These are phyloP conservation scores for Marasmarcha lunaedactyla DNA, from an alignment of 2,888 invertebrate species.

Conservation along the genomic window DNA sequence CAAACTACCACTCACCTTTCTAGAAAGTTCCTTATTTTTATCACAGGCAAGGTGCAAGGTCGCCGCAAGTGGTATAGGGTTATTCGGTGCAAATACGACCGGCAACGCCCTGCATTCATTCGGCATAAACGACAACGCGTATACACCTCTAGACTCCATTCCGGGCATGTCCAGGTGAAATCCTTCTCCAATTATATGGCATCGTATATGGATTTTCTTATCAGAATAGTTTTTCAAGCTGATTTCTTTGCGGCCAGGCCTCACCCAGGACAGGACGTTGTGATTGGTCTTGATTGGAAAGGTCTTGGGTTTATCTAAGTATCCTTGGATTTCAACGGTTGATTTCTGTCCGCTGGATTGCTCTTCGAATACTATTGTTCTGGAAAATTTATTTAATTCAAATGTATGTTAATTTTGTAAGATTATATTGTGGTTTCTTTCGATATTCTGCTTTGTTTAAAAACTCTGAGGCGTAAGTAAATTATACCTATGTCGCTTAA, in stretches of 20 bases:
- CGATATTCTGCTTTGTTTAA: too few species aligned
- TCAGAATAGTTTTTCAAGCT: conserved; percentile 45
- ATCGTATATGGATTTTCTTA: conserved; percentile 41
- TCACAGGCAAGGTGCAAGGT: conserved; percentile 40
- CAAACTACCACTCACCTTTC: conserved; percentile 51
- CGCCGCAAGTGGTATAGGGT: conserved; percentile 31
- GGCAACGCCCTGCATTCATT: conserved; percentile 40
- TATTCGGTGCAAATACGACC: conserved; percentile 36
- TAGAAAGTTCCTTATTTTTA: conserved; percentile 38
- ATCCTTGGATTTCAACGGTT: conserved; percentile 32
- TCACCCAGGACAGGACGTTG: conserved; percentile 43
- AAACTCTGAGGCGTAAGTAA: too few species aligned
- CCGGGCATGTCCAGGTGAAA: conserved; percentile 45
- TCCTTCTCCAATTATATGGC: conserved; percentile 48
- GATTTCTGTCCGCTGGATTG: conserved; percentile 27
- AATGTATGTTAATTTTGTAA: too few species aligned
- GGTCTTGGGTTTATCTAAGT: conserved; percentile 30
- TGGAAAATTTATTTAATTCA: conserved; percentile 27
- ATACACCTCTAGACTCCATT: conserved; percentile 34
- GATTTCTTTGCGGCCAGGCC: conserved; percentile 43
- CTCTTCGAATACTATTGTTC: conserved; percentile 46
- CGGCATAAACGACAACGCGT: conserved; percentile 37
- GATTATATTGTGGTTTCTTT: too few species aligned
- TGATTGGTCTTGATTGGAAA: conserved; percentile 53
- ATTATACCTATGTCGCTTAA: too few species aligned